Percentiles rank a stretch among this genome's conserved stretches.
Conservation (phyloP, 2,888 invertebrate genomes). For the Orthosia incerta region DNA sequence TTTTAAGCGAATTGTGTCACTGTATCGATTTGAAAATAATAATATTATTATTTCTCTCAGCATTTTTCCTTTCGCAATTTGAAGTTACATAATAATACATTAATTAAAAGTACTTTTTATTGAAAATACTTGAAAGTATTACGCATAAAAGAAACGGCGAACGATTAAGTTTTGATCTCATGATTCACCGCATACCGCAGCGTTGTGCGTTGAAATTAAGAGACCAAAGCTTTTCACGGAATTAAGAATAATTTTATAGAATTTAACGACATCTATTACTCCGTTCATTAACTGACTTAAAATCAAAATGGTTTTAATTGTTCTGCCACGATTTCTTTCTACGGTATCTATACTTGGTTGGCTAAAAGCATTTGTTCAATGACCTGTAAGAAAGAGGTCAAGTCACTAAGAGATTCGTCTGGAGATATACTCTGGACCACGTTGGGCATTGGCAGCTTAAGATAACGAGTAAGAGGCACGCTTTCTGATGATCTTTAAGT, state of each 20-base stretch:
- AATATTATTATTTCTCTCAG: no score
- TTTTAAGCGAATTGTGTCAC: not conserved
- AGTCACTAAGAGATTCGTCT: slow-evolving; percentile 50
- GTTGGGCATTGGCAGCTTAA: slow-evolving; percentile 33
- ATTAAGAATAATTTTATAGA: not conserved
- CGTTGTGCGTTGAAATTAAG: no score
- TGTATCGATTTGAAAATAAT: not conserved
- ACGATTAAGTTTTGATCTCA: not conserved
- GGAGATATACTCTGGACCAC: slow-evolving; percentile 39
- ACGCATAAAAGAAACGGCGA: not conserved
- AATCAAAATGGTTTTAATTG: slow-evolving; percentile 44
- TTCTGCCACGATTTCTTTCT: slow-evolving; percentile 25
- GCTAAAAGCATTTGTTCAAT: slow-evolving; percentile 39
- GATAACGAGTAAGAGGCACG: slow-evolving; percentile 22
- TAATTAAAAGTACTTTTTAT: not conserved
- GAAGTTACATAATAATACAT: not conserved
- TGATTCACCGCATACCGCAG: no score
- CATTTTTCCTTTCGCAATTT: not conserved
- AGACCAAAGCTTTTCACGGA: not conserved
- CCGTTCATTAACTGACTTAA: slow-evolving; percentile 30
- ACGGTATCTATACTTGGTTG: slow-evolving; percentile 9
- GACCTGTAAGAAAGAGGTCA: slow-evolving; percentile 50
- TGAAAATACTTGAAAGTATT: not conserved
- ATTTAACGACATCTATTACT: slow-evolving; percentile 6
- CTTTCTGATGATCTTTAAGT: slow-evolving; percentile 21